phyloP scores from a whole-genome alignment of 2,113 vertebrate species.

The Hypocryptadius cinnamomeus region DNA sequence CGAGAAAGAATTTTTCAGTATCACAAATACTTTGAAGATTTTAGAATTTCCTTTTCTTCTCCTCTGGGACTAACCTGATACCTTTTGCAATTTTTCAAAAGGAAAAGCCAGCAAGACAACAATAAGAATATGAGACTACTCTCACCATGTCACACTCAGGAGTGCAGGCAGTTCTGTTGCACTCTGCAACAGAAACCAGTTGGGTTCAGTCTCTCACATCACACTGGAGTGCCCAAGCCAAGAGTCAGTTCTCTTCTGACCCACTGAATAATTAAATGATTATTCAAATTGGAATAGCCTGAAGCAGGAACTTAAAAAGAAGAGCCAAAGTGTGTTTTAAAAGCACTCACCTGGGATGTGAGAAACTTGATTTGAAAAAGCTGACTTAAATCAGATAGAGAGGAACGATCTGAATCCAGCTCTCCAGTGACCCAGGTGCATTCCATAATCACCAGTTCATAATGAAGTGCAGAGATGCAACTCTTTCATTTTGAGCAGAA shows the following conservation, averaged over 20 bases:
- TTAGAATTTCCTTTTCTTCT: background rate
- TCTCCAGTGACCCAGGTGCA: constrained; percentile 47
- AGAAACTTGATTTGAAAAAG: constrained; percentile 37
- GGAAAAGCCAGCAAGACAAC: background rate
- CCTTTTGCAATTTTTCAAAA: background rate
- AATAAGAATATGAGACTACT: background rate
- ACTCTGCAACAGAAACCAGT: background rate
- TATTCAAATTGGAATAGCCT: background rate
- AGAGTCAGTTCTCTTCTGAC: background rate
- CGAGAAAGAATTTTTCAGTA: background rate
- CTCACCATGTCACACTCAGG: background rate
- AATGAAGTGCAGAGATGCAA: constrained; percentile 48
- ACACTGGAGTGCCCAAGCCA: background rate
- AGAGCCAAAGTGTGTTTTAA: background rate
- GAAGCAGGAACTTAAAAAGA: constrained; percentile 6
- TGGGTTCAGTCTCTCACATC: background rate
- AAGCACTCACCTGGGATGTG: constrained; percentile 15
- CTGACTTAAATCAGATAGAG: constrained; percentile 41
- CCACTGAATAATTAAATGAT: background rate
- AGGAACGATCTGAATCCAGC: constrained; percentile 10
- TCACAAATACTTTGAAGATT: background rate
- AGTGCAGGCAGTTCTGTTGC: too few relatives aligned
- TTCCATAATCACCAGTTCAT: constrained; percentile 48
- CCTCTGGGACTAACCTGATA: background rate
- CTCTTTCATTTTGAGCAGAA: constrained; percentile 43